These are phyloP conservation scores for Eutolmus rufibarbis DNA, from an alignment of 2,888 invertebrate genomes.

Conservation along the genomic window DNA sequence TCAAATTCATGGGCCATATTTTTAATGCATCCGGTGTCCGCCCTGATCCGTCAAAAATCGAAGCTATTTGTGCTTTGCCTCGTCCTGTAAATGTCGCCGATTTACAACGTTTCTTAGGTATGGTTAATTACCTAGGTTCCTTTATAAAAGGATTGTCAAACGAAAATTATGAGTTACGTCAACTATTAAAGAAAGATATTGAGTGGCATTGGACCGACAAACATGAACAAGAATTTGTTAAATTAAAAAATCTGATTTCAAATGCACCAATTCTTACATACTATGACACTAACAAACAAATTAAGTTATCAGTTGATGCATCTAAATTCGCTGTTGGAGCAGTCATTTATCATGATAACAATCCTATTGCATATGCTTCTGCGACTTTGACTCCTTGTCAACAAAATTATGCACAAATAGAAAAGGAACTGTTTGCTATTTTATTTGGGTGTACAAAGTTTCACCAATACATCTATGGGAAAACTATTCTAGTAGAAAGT, in stretches of 20 bases:
- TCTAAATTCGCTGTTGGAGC: neutral
- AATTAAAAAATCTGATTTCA: neutral
- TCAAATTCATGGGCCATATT: conserved; percentile 50
- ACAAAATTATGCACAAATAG: too few relatives aligned
- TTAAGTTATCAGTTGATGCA: neutral
- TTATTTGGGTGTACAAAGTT: too few relatives aligned
- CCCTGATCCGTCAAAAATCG: conserved; percentile 46
- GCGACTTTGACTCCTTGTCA: too few relatives aligned
- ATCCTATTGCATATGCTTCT: too few relatives aligned
- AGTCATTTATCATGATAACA: too few relatives aligned
- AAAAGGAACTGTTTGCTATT: too few relatives aligned
- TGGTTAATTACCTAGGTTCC: neutral
- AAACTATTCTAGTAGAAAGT: too few relatives aligned
- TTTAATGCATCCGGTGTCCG: conserved; percentile 46
- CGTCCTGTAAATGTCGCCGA: conserved; percentile 43
- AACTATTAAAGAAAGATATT: neutral
- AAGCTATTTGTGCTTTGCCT: conserved; percentile 44
- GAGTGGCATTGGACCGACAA: neutral
- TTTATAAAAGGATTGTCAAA: neutral
- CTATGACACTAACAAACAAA: neutral
- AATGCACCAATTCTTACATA: neutral
- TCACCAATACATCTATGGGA: too few relatives aligned
- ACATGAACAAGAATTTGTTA: neutral
- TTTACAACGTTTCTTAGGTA: conserved; percentile 28
- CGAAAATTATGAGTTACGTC: neutral